Conservation (phyloP, 2,113 vertebrate species). For the Alosa alosa region DNA sequence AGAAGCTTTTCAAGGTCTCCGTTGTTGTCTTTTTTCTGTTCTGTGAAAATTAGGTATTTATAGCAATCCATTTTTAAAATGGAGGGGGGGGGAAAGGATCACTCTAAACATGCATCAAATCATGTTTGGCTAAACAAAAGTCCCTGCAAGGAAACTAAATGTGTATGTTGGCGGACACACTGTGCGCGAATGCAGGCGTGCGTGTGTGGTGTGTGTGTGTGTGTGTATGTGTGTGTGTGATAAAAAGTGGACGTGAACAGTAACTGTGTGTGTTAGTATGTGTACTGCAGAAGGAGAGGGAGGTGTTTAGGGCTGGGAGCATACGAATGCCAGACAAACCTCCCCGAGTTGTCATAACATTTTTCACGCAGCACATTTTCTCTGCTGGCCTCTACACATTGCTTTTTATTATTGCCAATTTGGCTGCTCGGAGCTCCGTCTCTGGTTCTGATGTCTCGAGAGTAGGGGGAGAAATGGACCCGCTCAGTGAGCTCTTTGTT, state of each 20-base stretch:
- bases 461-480: slow-evolving; percentile 5
- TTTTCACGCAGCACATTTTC: slow-evolving; percentile 39
- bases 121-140: slow-evolving; percentile 9
- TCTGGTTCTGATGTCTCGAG: slow-evolving; percentile 23
- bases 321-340: slow-evolving; percentile 28
- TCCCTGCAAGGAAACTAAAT: not conserved
- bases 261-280: not conserved
- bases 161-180: not conserved
- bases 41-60: slow-evolving; percentile 40
- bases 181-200: not conserved
- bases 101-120: slow-evolving; percentile 48
- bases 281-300: not conserved
- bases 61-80: slow-evolving; percentile 4
- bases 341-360: slow-evolving; percentile 40
- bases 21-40: slow-evolving; percentile 14
- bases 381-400: slow-evolving; percentile 38
- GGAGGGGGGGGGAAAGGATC: slow-evolving; percentile 14
- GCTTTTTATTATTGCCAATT: slow-evolving; percentile 38
- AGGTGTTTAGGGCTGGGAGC: not conserved
- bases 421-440: not conserved
- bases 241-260: not conserved
- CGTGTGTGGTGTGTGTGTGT: not conserved
- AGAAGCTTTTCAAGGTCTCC: not conserved
- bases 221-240: not conserved
- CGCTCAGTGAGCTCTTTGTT: not conserved